Evolutionary conservation across 2,113 vertebrate species (phyloP), one percentile per base, ranked within the genome.

Genomic region (Crotalus tigris): DNA sequence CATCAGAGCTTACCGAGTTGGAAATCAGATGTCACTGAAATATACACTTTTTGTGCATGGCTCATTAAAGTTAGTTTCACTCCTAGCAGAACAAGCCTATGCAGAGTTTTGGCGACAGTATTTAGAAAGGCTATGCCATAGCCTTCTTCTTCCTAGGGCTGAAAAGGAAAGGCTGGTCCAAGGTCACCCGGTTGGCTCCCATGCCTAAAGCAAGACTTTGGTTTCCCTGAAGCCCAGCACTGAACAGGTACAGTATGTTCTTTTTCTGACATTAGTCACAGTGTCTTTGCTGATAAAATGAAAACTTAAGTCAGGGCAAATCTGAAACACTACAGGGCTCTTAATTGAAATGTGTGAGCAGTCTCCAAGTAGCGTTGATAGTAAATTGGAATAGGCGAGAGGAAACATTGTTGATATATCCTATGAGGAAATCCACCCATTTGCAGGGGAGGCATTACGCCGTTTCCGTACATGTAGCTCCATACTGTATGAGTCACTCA

Each of bases 401-500:
- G 59, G 59, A 93, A 93, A 64, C 5, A 39, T 11, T 85, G 92
- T 93, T 46, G 39, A 33, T n/a, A 94, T 91, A 57, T 87, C 95
- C 92, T 12, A 54, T 24, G 85, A 91, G 49, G 44, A 91, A 92
- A 92, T 58, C 85, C 58, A 89, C 0, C 55, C 81, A 64, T 33
- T n/a, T 92, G 1, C 58, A 87, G 53, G 93, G 1, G 0, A 19
- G 49, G 26, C 0, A 2, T 81, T 4, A 1, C 46, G 58, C 44
- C 9, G 51, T 95, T 85, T 95, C 57, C 44, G n/a, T 92, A 0
- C 93, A 93, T 4, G 2, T 89, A 81, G 85, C 15, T 61, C 91
- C 17, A 49, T 49, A 11, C 29, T 3, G 49, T 0, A n/a, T 97
- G 97, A 97, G 92, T 97, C 96, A 96, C 12, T 93, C 88, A 94